Conservation (phyloP, 2,888 invertebrate species). For the Dioctria rufipes region DNA sequence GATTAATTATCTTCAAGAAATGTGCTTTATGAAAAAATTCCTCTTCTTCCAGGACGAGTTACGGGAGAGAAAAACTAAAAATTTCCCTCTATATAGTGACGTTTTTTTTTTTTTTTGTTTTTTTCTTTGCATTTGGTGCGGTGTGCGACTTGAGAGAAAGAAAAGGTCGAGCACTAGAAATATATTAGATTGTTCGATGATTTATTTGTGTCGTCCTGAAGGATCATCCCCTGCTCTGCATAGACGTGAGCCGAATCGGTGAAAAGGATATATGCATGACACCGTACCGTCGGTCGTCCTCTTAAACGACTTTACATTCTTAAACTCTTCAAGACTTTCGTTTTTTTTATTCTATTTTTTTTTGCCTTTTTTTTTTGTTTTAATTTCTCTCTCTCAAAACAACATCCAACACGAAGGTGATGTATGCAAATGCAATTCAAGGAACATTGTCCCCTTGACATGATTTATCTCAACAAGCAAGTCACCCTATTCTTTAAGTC, state of each 20-base stretch:
- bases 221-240: slow-evolving; percentile 36
- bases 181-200: slow-evolving; percentile 59
- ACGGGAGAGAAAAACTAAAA: slow-evolving; percentile 23
- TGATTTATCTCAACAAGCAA: slow-evolving; percentile 39
- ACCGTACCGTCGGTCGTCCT: slow-evolving; percentile 17
- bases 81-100: slow-evolving; percentile 48
- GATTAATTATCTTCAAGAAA: slow-evolving; percentile 48
- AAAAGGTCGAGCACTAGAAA: slow-evolving; percentile 50
- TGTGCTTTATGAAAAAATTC: slow-evolving; percentile 58
- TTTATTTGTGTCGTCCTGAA: slow-evolving; percentile 57
- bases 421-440: slow-evolving; percentile 38
- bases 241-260: slow-evolving; percentile 57
- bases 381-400: background rate
- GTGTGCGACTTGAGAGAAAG: slow-evolving; percentile 22
- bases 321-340: slow-evolving; percentile 34
- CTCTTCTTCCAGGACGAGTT: slow-evolving; percentile 30
- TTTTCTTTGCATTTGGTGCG: background rate
- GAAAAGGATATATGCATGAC: slow-evolving; percentile 52
- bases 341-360: background rate
- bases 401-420: background rate
- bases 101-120: background rate
- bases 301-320: slow-evolving; percentile 27
- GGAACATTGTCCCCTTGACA: slow-evolving; percentile 12
- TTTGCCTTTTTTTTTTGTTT: slow-evolving; percentile 49
- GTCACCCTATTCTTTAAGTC: slow-evolving; percentile 28